Evolutionary conservation across 2,113 vertebrate genomes (phyloP), one percentile per base, ranked within the genome.

Genomic region (human): DNA sequence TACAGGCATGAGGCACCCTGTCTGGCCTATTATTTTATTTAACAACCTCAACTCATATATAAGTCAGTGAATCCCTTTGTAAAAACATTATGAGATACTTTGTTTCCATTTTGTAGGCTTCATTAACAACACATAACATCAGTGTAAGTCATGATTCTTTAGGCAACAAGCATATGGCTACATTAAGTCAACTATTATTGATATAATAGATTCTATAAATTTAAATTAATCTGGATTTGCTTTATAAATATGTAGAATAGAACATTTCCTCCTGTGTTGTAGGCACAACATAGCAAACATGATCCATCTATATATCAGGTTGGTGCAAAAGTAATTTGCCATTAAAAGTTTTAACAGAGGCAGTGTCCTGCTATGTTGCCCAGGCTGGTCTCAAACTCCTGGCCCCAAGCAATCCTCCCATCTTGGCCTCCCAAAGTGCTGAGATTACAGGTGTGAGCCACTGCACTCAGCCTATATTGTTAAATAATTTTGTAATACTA

Each of bases 151-250:
- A 93, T 83, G 57, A 73, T 57, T 96, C 83, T 92, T 92, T 90
- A 83, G 75, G 59, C n/a, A 93, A 72, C 43, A 95, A 96, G 57
- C 83, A 96, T 93, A 93, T 97, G 94, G 85, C 52, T 85, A 86
- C 27, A 68, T 80, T 92, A 83, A 89, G 22, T 89, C 16, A 93
- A 72, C 52, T 92, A 85, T 96, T 95, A 94, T 50, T 93, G 45
- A 94, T 93, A 64, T 61, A 88, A 55, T 80, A 85, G 43, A 68
- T 17, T 92, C 82, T 76, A 86, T 75, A 35, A 90, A 90, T 96
- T 84, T 94, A 50, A 97, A 57, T 90, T 59, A 80, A 84, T 68
- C 61, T 96, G 64, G 85, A 93, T 93, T 97, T 97, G 48, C 8
- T 75, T 89, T 82, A 75, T 86, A 81, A 70, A 96, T 90, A 89